These are phyloP conservation scores for Petromus typicus DNA, from an alignment of 2,113 vertebrate species.

Conservation along the genomic window DNA sequence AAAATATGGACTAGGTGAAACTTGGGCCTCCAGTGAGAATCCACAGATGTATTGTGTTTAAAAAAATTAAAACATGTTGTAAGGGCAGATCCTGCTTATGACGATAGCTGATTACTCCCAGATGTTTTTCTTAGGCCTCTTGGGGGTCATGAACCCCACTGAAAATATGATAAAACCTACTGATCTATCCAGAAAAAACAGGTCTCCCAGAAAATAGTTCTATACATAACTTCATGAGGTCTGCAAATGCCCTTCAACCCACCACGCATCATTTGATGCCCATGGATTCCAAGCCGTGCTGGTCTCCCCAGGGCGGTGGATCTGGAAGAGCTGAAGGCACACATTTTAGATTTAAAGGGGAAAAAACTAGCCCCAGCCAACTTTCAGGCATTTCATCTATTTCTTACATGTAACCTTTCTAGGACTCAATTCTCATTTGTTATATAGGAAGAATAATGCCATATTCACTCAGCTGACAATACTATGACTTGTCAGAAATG, in stretches of 20 bases:
- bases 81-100: slow-evolving; percentile 51
- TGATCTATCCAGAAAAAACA: slow-evolving; percentile 56
- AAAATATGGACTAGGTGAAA: slow-evolving; percentile 68
- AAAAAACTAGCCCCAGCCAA: background rate
- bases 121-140: slow-evolving; percentile 66
- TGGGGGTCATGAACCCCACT: slow-evolving; percentile 44
- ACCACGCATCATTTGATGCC: background rate
- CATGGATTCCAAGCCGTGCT: background rate
- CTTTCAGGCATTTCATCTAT: slow-evolving; percentile 27
- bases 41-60: slow-evolving; percentile 63
- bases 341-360: background rate
- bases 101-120: slow-evolving; percentile 63
- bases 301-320: background rate
- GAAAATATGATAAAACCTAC: slow-evolving; percentile 57
- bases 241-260: background rate
- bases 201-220: background rate
- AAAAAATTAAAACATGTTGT: slow-evolving; percentile 72
- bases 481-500: background rate
- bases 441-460: background rate
- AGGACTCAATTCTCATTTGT: slow-evolving; percentile 32
- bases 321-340: background rate
- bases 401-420: background rate
- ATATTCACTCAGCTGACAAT: background rate
- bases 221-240: slow-evolving; percentile 23
- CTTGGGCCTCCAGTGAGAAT: slow-evolving; percentile 44